These are phyloP conservation scores for Limnodromus scolopaceus DNA, from an alignment of 2,797 vertebrate genomes.

Conservation along the genomic window DNA sequence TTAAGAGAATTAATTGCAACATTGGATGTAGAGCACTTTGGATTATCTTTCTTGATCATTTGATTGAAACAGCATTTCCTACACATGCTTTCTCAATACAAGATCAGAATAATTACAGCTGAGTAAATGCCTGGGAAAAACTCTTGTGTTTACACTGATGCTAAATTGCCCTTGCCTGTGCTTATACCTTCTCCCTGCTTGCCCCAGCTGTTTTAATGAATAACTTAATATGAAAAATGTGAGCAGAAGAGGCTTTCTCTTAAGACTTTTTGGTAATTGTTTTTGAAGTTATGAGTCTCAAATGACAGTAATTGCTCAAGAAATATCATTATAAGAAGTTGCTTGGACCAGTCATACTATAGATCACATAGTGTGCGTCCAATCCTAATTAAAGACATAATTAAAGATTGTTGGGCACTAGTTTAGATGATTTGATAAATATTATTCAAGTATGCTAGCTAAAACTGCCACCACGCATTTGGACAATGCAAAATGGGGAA, in stretches of 20 bases:
- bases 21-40: not conserved
- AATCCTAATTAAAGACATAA: not conserved
- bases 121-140: constrained; percentile 7
- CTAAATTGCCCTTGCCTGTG: not conserved
- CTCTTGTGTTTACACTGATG: not conserved
- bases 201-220: constrained; percentile 4
- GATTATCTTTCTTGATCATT: constrained; percentile 57
- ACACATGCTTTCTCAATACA: constrained; percentile 27
- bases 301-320: not conserved
- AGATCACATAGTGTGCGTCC: not conserved
- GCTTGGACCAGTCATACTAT: not conserved
- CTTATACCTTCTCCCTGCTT: not conserved
- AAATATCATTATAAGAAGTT: not conserved
- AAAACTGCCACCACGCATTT: not conserved
- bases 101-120: constrained; percentile 49
- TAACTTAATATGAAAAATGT: not conserved
- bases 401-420: not conserved
- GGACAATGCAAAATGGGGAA: not conserved
- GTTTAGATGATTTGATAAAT: not conserved
- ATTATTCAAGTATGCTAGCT: not conserved
- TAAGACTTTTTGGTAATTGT: not conserved
- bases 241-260: not conserved
- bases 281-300: not conserved
- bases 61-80: constrained; percentile 45
- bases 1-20: constrained; percentile 51